Evolutionary conservation across 37 sponge, comb jelly and placozoan species (phyloP).

Genomic region (Geodia barretti): DNA sequence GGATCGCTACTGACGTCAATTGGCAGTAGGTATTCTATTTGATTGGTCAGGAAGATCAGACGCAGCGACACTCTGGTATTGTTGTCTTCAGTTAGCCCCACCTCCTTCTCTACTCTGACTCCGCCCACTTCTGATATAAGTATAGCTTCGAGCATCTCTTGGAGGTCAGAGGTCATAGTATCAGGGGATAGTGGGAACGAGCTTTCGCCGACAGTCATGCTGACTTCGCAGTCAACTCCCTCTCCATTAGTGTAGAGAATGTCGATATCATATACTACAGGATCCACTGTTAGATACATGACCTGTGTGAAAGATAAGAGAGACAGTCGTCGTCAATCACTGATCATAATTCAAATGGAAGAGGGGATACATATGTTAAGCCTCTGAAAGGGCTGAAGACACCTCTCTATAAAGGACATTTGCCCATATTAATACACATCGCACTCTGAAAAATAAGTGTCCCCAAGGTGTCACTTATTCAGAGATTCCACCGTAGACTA

Average conservation of each 20-base stretch:
- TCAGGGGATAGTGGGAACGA: neutral
- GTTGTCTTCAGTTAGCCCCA: neutral
- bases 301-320: neutral
- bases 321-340: too few species aligned
- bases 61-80: neutral
- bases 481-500: too few species aligned
- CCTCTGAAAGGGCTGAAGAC: neutral
- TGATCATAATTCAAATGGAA: too few species aligned
- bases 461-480: too few species aligned
- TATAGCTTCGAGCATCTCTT: neutral
- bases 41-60: neutral
- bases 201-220: neutral
- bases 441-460: too few species aligned
- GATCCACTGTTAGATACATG: neutral
- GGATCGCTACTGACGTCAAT: too few species aligned
- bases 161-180: neutral
- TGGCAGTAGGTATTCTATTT: too few species aligned
- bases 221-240: neutral
- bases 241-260: neutral
- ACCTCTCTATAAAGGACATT: neutral
- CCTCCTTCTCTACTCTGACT: neutral
- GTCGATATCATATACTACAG: neutral
- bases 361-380: neutral
- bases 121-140: neutral
- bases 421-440: too few species aligned